A percentile compares a stretch with the other conserved stretches of the same genome.
Evolutionary conservation across 2,113 vertebrate species (phyloP).

Genomic region (Cryptotis parvus): DNA sequence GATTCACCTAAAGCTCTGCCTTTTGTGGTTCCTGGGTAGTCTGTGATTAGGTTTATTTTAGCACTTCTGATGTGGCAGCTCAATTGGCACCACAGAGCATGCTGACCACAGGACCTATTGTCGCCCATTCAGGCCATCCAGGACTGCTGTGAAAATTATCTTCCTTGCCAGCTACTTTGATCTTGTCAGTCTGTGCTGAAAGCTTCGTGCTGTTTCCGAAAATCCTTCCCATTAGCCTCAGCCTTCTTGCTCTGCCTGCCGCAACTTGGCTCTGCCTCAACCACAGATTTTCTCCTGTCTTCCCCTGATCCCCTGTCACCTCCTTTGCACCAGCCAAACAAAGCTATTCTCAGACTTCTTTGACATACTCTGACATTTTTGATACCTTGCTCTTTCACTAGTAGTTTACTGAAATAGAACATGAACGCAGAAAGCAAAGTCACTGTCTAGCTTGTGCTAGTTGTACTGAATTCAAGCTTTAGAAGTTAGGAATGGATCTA

Average conservation of each 20-base stretch:
- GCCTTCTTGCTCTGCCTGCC: not conserved
- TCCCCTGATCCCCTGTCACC: not conserved
- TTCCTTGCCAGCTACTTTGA: conserved; percentile 36
- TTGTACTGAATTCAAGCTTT: not conserved
- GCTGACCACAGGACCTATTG: not conserved
- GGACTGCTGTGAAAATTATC: conserved; percentile 43
- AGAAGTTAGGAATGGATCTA: not conserved
- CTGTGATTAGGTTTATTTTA: conserved; percentile 28
- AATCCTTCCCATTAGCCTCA: not conserved
- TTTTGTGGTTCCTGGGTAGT: not conserved
- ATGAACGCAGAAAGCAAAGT: not conserved
- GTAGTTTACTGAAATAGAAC: not conserved
- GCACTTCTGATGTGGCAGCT: not conserved
- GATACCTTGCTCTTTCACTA: not conserved
- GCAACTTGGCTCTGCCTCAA: not conserved
- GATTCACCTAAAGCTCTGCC: not conserved
- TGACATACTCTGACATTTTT: not conserved
- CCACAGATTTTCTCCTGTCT: not conserved
- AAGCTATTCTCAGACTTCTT: conserved; percentile 47
- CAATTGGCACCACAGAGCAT: not conserved
- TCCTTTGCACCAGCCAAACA: conserved; percentile 5
- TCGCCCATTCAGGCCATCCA: not conserved
- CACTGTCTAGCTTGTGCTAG: not conserved
- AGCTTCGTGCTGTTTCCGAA: not conserved
- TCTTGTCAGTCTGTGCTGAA: not conserved